Evolutionary conservation across 2,113 vertebrate genomes (phyloP), one percentile per base, ranked within the genome.

Genomic region (Scopus umbretta): DNA sequence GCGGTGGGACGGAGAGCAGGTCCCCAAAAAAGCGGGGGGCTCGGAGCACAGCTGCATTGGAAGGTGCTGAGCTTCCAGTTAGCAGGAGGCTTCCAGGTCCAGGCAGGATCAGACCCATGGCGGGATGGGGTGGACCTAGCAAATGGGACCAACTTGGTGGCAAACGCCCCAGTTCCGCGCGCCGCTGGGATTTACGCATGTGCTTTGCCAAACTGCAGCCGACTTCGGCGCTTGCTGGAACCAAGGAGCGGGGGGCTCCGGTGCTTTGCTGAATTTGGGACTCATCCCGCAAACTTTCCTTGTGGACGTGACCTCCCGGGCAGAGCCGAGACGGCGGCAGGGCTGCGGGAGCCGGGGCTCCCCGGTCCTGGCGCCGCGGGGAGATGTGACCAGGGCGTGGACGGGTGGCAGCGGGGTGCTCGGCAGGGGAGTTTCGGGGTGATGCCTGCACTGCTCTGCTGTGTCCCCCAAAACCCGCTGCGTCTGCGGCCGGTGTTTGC

Each of bases 181-280:
- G 1, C 40, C 1, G 2, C 62, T 10, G 72, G 6, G 5, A 15
- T 78, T 26, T 10, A 6, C 11, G 2, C 6, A 0, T 1, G 32
- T 2, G 49, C 68, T 81, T 70, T 34, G 61, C 83, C 89, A 4
- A 61, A 23, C 20, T 1, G 19, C 34, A 18, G 14, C 21, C 9
- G 2, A 2, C 1, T 58, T 17, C 1, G 6, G 42, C 16, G 0
- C 65, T 5, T 3, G n/a, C 30, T 19, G 42, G 45, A 1, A 4
- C 8, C 27, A 0, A 7, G 61, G 43, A 27, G 49, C 2, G 1
- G 19, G 42, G 42, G 5, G 45, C 29, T 36, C 38, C 1, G 34
- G 55, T 25, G 72, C 76, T 63, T 47, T 16, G 90, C 62, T 30
- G 67, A 13, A 1, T 25, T 27, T 11, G 75, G 71, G 91, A 8